Evolutionary conservation across 2,888 invertebrate species (phyloP).

Genomic region (Stenurella melanura): DNA sequence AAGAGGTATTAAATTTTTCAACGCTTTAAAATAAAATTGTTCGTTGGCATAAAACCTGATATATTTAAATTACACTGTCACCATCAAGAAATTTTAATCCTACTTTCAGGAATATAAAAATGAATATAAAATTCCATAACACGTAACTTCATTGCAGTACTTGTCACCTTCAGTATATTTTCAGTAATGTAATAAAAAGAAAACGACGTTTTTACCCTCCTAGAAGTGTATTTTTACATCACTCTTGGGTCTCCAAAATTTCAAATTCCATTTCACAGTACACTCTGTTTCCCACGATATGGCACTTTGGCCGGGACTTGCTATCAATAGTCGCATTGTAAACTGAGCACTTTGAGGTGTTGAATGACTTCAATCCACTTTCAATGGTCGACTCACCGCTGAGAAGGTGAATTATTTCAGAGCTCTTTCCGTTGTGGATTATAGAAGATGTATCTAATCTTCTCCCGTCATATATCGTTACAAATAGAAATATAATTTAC

Average conservation of each 20-base stretch:
- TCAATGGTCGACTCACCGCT: conserved; percentile 60
- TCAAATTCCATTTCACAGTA: conserved; percentile 73
- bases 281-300: conserved; percentile 63
- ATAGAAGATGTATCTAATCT: conserved; percentile 41
- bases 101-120: conserved; percentile 71
- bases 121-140: conserved; percentile 73
- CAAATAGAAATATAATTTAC: not conserved
- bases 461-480: not conserved
- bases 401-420: conserved; percentile 59
- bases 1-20: conserved; percentile 48
- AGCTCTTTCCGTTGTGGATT: conserved; percentile 49
- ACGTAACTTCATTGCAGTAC: conserved; percentile 71
- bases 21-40: conserved; percentile 46
- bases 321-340: conserved; percentile 70
- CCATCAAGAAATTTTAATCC: conserved; percentile 72
- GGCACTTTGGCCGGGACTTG: conserved; percentile 65
- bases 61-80: conserved; percentile 71
- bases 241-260: conserved; percentile 74
- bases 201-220: conserved; percentile 71
- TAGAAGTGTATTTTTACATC: conserved; percentile 74
- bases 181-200: conserved; percentile 73
- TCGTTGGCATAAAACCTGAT: conserved; percentile 65
- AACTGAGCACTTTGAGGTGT: conserved; percentile 71
- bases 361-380: conserved; percentile 69
- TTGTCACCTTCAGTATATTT: conserved; percentile 73